These are phyloP conservation scores for Martes flavigula DNA, from an alignment of 2,797 vertebrate genomes.

Conservation along the genomic window DNA sequence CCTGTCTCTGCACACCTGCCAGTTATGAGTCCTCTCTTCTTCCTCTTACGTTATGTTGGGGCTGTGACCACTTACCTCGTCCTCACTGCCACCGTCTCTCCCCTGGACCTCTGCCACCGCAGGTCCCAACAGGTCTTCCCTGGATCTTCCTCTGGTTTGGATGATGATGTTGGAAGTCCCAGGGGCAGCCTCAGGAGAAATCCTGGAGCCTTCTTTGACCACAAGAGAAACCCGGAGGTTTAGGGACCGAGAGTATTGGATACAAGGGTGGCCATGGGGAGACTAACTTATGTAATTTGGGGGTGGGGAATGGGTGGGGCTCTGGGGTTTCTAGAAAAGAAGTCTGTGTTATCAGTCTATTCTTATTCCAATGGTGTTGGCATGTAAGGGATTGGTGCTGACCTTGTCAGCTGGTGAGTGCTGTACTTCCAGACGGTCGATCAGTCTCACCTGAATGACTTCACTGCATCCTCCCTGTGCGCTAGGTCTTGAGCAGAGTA, in stretches of 20 bases:
- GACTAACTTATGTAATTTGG: background rate
- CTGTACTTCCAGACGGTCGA: background rate
- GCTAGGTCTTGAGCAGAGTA: background rate
- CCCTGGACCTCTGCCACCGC: rapidly evolving
- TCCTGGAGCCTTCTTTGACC: background rate
- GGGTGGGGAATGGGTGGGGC: background rate
- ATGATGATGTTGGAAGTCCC: background rate
- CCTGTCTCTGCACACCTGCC: background rate
- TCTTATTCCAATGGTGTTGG: background rate
- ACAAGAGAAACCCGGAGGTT: background rate
- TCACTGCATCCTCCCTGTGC: background rate
- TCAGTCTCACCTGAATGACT: background rate
- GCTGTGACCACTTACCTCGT: background rate
- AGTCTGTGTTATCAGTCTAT: background rate
- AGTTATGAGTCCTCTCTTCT: background rate
- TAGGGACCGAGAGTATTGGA: background rate
- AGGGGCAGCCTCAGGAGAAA: background rate
- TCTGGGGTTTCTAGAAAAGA: background rate
- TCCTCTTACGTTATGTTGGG: background rate
- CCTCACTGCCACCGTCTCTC: background rate
- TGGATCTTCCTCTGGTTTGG: background rate
- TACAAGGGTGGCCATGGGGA: background rate
- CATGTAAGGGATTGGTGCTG: background rate
- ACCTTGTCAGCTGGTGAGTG: background rate
- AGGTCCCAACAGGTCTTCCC: background rate